Base-by-base conservation (phyloP, 2,888 invertebrate species). In the Microchrysa polita region DNA sequence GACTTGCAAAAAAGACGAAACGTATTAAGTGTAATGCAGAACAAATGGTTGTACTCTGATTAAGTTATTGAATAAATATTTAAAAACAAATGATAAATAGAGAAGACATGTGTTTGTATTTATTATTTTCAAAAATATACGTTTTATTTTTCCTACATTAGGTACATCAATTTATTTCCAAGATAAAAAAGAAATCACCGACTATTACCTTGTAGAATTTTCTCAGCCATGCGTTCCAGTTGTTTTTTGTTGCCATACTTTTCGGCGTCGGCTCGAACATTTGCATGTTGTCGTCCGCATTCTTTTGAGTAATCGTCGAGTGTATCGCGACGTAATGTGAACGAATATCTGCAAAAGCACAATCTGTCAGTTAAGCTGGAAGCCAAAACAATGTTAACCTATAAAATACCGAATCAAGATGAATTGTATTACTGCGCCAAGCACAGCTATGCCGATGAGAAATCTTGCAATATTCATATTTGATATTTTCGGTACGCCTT, bases 341-440 rank as follows among this genome's bases (percentile, higher is more conserved):
- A 86, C 5, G 90, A 87, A 78, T 87, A 85, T 78, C 90, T 90
- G 78, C 90, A 79, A 4, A 27, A 48, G 18, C 20, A 57, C 5
- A 20, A 57, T 16, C 16, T 57, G 5, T 59, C 5, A 1, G 9
- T 18, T 59, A 20, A 9, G 20, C 27, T 7, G 27, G n/a, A n/a
- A n/a, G n/a, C n/a, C 10, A 55, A 55, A 22, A 14, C 14, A 14
- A 22, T 20, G 20, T 59, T 22, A 61, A 27, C 1, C 22, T 7
- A 65, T 71, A 61, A 72, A 80, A 82, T 85, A 91, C 92, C 87
- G 88, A 74, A 92, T 87, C 0, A 88, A 85, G 73, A 87, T 81
- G 77, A 89, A 83, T 80, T 92, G 92, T 61, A 91, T 75, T 10
- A 87, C 72, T n/a, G 89, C 84, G 1, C 90, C 90, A 59, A 90